A percentile compares a stretch with the other conserved stretches of the same genome.
Evolutionary conservation across 2,888 invertebrate species (phyloP).

Genomic region (Brachynemurus nebulosus): DNA sequence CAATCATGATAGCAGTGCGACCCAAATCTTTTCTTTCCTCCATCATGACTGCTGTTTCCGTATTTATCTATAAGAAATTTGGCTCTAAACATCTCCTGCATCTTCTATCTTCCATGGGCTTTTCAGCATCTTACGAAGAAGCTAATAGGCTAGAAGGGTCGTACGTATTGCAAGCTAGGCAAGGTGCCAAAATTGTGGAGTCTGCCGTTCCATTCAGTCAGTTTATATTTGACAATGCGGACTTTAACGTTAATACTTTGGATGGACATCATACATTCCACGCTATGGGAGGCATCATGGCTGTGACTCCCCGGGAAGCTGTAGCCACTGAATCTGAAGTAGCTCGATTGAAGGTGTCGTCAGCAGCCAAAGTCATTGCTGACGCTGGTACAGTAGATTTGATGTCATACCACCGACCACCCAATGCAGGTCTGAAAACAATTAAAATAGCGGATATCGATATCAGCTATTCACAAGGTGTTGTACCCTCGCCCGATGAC

Average conservation of each 20-base stretch:
- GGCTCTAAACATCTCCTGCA: too few species aligned
- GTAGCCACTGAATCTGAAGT: conserved; percentile 12
- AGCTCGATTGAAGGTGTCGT: conserved; percentile 18
- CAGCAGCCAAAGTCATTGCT: conserved; percentile 18
- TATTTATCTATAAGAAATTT: too few species aligned
- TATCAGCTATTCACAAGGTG: too few species aligned
- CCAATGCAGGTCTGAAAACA: conserved; percentile 18
- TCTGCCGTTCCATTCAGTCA: conserved; percentile 18
- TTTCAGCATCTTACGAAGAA: conserved; percentile 21
- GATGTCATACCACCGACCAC: too few species aligned
- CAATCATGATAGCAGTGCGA: too few species aligned
- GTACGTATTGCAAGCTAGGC: conserved; percentile 15
- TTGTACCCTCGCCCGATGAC: conserved; percentile 20
- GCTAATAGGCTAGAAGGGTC: conserved; percentile 20
- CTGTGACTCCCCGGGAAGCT: conserved; percentile 12
- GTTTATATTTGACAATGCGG: conserved; percentile 22
- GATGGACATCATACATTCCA: conserved; percentile 10
- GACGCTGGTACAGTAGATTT: conserved; percentile 18
- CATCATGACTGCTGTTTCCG: too few species aligned
- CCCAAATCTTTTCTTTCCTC: too few species aligned
- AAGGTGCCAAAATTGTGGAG: conserved; percentile 13
- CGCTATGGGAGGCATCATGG: conserved; percentile 15
- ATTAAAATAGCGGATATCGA: conserved; percentile 18
- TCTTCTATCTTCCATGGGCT: too few species aligned
- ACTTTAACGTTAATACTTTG: conserved; percentile 20